Base-by-base conservation (phyloP, 2,888 invertebrate genomes). In the Sphaerophoria rueppellii region DNA sequence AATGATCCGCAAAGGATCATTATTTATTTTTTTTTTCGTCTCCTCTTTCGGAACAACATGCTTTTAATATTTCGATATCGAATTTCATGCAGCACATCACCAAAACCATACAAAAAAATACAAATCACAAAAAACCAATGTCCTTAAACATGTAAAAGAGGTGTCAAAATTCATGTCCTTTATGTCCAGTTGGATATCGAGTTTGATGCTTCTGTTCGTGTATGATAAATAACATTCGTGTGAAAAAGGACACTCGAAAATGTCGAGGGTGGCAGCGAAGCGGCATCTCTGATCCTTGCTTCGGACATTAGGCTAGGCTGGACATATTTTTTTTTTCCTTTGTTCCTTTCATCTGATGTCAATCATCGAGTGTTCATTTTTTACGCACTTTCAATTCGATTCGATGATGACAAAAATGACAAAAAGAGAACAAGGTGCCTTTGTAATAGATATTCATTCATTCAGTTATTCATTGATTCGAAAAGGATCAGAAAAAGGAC, bases 1-100 rank as follows among this genome's bases (percentile, higher is more conserved):
- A 85, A 85, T 85, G 85, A 85, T 76, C 85, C 85, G 81, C 85
- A 76, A 85, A 81, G 81, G 85, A 85, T 81, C 83, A 75, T 79
- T 79, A 69, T 54, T 72, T 46, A 12, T 58, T 52, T 5, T 52
- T 54, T 46, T n/a, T 52, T 0, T 43, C 16, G 9, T 4, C 35
- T 16, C 16, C 11, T 40, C 16, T 14, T 43, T 60, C 12, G 24
- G 4, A 52, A 52, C 60, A 12, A 12, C 35, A 40, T 52, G 16
- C 48, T 43, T 43, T 35, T 46, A 16, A 85, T 72, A 81, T 81
- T 85, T 85, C 65, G 85, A 65, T 65, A 77, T 85, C 60, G 70
- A 85, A 85, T 85, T 85, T 81, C 85, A 81, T 83, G 74, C 65
- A 37, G 67, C 50, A 52, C 40, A 74, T 57, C 46, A 71, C 54